These are phyloP conservation scores for Argyresthia goedartella DNA, from an alignment of 2,888 invertebrate species.

Conservation along the genomic window DNA sequence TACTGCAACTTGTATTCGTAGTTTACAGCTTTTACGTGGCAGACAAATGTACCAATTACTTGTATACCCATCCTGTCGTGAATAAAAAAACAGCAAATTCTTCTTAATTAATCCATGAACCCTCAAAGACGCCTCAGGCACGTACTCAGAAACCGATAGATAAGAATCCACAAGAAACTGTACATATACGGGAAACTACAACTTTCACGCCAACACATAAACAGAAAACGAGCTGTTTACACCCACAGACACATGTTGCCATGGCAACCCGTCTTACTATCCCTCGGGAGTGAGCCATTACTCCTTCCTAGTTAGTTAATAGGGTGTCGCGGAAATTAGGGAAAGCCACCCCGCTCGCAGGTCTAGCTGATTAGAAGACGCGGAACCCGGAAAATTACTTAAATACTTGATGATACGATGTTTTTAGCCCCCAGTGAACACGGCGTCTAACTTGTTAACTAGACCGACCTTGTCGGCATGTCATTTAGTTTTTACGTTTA, in stretches of 20 bases:
- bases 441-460: background rate
- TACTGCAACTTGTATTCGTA: too few relatives aligned
- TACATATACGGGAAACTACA: conserved; percentile 39
- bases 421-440: conserved; percentile 9
- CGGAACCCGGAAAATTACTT: conserved; percentile 52
- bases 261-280: conserved; percentile 36
- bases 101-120: too few relatives aligned
- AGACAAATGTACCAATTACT: too few relatives aligned
- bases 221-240: conserved; percentile 28
- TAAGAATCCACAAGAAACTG: conserved; percentile 47
- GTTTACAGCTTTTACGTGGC: too few relatives aligned
- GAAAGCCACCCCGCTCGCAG: conserved; percentile 40
- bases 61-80: too few relatives aligned
- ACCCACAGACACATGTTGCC: conserved; percentile 34
- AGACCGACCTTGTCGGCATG: too few relatives aligned
- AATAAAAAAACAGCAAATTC: too few relatives aligned
- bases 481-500: background rate
- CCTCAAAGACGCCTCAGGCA: conserved; percentile 3
- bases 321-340: conserved; percentile 59
- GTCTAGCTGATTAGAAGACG: conserved; percentile 52
- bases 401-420: conserved; percentile 42
- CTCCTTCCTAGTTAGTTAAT: conserved; percentile 46
- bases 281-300: conserved; percentile 50
- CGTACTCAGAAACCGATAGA: conserved; percentile 15
- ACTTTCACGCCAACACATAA: conserved; percentile 29